Conservation (phyloP, 2,888 invertebrate species). For the Agrochola macilenta region DNA sequence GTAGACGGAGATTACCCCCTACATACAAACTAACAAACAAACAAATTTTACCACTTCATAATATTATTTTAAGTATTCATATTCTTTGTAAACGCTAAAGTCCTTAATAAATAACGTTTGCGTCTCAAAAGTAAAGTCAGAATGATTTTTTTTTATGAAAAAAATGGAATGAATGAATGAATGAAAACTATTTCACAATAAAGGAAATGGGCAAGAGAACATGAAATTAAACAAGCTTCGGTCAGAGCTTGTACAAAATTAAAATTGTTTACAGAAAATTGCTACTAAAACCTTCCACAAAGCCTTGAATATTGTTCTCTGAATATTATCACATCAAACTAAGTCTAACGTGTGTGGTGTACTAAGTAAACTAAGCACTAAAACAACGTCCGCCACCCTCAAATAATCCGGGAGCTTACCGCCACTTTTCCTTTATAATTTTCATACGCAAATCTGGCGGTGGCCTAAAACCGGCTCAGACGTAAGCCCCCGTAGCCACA, state of each 20-base stretch:
- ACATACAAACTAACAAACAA: too few species aligned
- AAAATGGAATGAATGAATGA: too few species aligned
- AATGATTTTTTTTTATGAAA: constrained; percentile 8
- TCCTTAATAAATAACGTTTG: constrained; percentile 28
- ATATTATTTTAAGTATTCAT: not conserved
- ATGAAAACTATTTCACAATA: constrained; percentile 14
- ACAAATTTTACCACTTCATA: too few species aligned
- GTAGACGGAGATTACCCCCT: too few species aligned
- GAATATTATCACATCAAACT: constrained; percentile 16
- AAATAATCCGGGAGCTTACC: constrained; percentile 59
- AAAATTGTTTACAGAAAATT: constrained; percentile 7
- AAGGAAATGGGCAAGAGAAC: not conserved
- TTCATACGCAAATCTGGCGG: constrained; percentile 65
- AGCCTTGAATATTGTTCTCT: not conserved
- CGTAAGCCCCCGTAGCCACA: constrained; percentile 41
- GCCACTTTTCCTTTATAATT: constrained; percentile 66
- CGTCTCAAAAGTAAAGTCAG: not conserved
- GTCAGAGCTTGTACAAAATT: not conserved
- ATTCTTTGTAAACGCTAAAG: not conserved
- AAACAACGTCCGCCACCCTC: constrained; percentile 39
- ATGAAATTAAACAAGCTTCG: not conserved
- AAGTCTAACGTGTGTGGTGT: constrained; percentile 15
- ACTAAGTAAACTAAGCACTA: constrained; percentile 35
- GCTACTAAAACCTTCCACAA: not conserved
- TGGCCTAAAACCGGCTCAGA: constrained; percentile 64